These are phyloP conservation scores for Centropus bengalensis DNA, from an alignment of 2,113 vertebrate species.

Conservation along the genomic window DNA sequence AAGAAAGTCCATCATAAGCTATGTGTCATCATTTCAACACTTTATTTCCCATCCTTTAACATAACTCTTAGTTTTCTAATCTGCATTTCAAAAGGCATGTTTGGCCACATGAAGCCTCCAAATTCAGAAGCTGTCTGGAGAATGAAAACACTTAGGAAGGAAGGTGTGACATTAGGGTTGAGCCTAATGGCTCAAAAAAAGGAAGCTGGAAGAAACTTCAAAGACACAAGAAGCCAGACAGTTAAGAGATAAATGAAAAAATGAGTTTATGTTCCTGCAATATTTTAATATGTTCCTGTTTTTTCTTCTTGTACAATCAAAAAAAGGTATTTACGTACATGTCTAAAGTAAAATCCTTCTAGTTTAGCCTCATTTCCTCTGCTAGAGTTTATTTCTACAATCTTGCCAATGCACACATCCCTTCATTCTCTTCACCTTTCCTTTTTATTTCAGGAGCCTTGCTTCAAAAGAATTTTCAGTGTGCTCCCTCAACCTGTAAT, in stretches of 20 bases:
- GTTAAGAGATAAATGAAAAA: background rate
- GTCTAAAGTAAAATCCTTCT: constrained; percentile 21
- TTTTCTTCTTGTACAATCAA: constrained; percentile 27
- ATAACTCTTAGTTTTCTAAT: background rate
- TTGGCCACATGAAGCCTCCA: background rate
- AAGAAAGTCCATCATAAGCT: background rate
- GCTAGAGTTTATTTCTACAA: constrained; percentile 11
- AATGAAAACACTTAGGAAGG: background rate
- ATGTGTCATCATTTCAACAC: background rate
- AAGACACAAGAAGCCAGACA: background rate
- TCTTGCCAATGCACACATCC: constrained; percentile 53
- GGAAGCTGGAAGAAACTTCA: background rate
- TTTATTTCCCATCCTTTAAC: background rate
- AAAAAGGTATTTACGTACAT: constrained; percentile 20
- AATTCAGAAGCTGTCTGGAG: background rate
- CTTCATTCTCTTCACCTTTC: background rate
- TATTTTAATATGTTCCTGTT: constrained; percentile 22
- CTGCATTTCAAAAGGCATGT: background rate
- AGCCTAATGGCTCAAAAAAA: background rate
- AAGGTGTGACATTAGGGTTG: background rate
- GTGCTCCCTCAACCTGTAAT: background rate
- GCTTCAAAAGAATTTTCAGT: background rate
- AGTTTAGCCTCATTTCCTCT: constrained; percentile 44
- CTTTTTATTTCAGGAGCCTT: constrained; percentile 18
- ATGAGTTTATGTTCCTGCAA: background rate